These are phyloP conservation scores for Brachycybe producta DNA, from an alignment of 2,888 invertebrate species.

Conservation along the genomic window DNA sequence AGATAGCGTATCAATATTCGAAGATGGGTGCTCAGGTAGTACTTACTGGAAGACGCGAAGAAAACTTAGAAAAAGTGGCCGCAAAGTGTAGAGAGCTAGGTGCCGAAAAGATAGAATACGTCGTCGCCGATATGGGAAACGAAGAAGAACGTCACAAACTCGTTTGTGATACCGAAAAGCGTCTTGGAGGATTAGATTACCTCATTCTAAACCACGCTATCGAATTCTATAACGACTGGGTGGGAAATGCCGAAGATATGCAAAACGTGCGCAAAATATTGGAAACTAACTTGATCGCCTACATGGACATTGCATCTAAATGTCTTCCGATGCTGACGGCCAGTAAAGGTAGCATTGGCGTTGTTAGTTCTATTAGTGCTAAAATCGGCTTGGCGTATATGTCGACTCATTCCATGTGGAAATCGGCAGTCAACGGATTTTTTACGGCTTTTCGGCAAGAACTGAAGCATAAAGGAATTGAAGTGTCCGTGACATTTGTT, in stretches of 20 bases:
- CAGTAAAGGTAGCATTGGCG: constrained; percentile 29
- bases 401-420: not conserved
- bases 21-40: constrained; percentile 4
- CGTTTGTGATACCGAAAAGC: not conserved
- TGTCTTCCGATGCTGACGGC: constrained; percentile 27
- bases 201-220: constrained; percentile 13
- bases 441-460: constrained; percentile 8
- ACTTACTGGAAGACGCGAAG: constrained; percentile 11
- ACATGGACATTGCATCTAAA: constrained; percentile 30
- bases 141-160: not conserved
- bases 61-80: constrained; percentile 4
- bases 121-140: constrained; percentile 1
- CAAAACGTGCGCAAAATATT: constrained; percentile 14
- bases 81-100: constrained; percentile 9
- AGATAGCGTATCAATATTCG: constrained; percentile 11
- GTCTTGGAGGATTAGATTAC: not conserved
- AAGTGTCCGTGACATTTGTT: constrained; percentile 6
- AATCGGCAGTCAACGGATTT: constrained; percentile 6
- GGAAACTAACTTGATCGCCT: constrained; percentile 31
- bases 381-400: constrained; percentile 10
- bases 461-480: not conserved
- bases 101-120: constrained; percentile 1
- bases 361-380: constrained; percentile 31
- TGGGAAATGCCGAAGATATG: not conserved
- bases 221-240: not conserved